Conservation (phyloP, 2,113 vertebrate genomes). For the Dipodomys spectabilis region DNA sequence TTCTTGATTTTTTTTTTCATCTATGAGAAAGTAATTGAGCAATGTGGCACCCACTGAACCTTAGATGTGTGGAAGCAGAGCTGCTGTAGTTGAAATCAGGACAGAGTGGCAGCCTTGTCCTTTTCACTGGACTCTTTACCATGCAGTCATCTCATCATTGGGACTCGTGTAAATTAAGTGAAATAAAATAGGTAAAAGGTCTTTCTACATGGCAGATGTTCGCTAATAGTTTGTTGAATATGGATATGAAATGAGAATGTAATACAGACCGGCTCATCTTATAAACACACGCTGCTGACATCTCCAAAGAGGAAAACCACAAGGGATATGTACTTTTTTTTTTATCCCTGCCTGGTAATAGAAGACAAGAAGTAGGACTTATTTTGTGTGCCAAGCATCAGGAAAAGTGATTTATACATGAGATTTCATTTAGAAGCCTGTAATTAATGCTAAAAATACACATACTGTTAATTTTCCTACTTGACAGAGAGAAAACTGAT, state of each 20-base stretch:
- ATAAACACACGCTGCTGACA: conserved; percentile 38
- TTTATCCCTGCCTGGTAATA: background rate
- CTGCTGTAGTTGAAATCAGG: conserved; percentile 18
- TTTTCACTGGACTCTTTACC: conserved; percentile 45
- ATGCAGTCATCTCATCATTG: conserved; percentile 33
- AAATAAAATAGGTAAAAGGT: conserved; percentile 66
- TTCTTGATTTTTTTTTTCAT: conserved; percentile 30
- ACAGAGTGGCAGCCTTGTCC: background rate
- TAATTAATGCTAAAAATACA: conserved; percentile 43
- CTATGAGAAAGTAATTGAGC: background rate
- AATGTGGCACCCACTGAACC: background rate
- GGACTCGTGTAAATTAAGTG: conserved; percentile 55
- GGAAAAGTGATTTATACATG: conserved; percentile 56
- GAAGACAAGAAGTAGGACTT: conserved; percentile 35
- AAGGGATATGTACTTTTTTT: background rate
- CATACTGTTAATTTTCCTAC: conserved; percentile 39
- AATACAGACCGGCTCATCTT: conserved; percentile 47
- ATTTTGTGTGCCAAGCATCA: conserved; percentile 25
- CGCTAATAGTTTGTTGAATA: conserved; percentile 59
- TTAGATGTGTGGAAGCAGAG: background rate
- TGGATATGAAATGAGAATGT: conserved; percentile 48
- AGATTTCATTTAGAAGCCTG: background rate
- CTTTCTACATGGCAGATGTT: conserved; percentile 56
- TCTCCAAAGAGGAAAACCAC: conserved; percentile 48
- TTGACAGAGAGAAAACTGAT: conserved; percentile 32